phyloP scores from a whole-genome alignment of 2,888 invertebrate species.

The Ormyrus thymus region DNA sequence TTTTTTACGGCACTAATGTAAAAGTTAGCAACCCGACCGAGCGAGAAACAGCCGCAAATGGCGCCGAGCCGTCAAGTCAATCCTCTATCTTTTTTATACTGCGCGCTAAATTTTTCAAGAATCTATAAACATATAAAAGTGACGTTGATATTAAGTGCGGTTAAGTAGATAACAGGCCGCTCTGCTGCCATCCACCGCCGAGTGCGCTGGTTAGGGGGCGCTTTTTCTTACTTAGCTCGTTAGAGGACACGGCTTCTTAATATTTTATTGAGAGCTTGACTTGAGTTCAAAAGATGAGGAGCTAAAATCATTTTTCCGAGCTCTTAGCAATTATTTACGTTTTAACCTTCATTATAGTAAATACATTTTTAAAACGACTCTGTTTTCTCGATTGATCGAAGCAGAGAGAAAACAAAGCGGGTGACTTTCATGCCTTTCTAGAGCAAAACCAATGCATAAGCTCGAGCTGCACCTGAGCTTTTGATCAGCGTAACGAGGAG shows the following conservation, averaged over 20 bases:
- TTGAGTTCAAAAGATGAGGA: no score
- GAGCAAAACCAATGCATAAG: no score
- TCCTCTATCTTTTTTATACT: constrained; percentile 10
- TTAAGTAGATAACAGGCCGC: constrained; percentile 36
- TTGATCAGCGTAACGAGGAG: no score
- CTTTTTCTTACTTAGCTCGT: constrained; percentile 5
- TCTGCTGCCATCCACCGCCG: no score
- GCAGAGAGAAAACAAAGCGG: no score
- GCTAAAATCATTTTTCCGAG: no score
- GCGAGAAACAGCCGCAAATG: constrained; percentile 47
- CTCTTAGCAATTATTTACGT: no score
- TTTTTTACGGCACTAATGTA: constrained; percentile 53
- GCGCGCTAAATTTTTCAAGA: constrained; percentile 40
- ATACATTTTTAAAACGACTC: no score
- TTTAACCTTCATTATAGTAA: no score
- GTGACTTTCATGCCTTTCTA: no score
- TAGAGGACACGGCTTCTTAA: not conserved
- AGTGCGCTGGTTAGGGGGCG: not conserved
- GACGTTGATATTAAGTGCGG: constrained; percentile 45
- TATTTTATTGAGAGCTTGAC: not conserved
- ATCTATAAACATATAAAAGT: constrained; percentile 48
- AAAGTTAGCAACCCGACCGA: constrained; percentile 42
- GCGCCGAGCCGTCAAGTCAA: constrained; percentile 36
- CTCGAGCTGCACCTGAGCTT: no score
- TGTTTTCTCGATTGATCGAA: no score